phyloP scores from a whole-genome alignment of 2,113 vertebrate genomes.

The Hymenochirus boettgeri region DNA sequence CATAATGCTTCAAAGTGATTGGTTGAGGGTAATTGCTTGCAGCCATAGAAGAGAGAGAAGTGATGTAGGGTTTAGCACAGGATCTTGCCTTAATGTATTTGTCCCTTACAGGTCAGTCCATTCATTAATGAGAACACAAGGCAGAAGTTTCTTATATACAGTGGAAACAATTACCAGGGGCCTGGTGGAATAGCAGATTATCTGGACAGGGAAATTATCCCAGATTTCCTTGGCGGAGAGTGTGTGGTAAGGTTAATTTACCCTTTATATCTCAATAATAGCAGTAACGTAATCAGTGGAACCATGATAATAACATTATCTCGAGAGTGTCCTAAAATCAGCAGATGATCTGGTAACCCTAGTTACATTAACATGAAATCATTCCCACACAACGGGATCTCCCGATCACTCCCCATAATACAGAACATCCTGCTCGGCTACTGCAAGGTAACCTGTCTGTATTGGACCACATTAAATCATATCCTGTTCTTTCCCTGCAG shows the following conservation, averaged over 20 bases:
- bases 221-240: slow-evolving; percentile 77
- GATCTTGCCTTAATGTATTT: too few relatives aligned
- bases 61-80: too few relatives aligned
- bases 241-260: slow-evolving; percentile 64
- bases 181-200: slow-evolving; percentile 75
- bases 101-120: slow-evolving; percentile 66
- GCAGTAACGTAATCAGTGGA: background rate
- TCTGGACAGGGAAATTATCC: slow-evolving; percentile 70
- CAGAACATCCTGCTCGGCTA: too few relatives aligned
- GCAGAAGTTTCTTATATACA: slow-evolving; percentile 78
- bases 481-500: slow-evolving; percentile 46
- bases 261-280: background rate
- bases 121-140: slow-evolving; percentile 81
- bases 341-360: background rate
- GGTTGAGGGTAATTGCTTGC: too few relatives aligned
- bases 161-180: slow-evolving; percentile 76
- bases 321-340: background rate
- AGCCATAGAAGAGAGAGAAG: too few relatives aligned
- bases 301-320: too few relatives aligned
- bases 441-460: too few relatives aligned
- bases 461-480: background rate
- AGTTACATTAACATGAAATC: background rate
- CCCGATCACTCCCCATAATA: too few relatives aligned
- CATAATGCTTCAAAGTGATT: too few relatives aligned
- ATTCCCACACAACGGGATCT: too few relatives aligned